Conservation (phyloP, 2,797 vertebrate genomes). For the Rhodeus uyekii region DNA sequence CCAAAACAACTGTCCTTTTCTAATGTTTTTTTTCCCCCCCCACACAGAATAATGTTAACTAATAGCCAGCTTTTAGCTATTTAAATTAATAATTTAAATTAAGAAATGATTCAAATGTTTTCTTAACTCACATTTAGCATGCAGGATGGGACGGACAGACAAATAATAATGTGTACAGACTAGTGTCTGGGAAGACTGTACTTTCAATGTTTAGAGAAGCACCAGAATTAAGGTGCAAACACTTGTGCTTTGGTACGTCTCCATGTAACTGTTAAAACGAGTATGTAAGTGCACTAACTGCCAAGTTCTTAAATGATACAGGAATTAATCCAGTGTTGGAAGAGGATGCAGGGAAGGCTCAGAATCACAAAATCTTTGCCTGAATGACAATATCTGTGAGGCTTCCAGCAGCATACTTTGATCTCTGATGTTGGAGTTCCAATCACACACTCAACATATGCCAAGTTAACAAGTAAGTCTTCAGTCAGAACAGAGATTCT, state of each 20-base stretch:
- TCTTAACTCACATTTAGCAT: not conserved
- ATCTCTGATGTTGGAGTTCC: constrained; percentile 72
- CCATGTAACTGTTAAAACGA: constrained; percentile 12
- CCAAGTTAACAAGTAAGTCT: constrained; percentile 65
- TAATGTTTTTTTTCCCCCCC: not conserved
- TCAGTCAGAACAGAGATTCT: not conserved
- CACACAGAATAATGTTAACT: not conserved
- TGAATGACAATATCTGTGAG: constrained; percentile 70
- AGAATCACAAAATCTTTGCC: constrained; percentile 71
- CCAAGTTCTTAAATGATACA: constrained; percentile 28
- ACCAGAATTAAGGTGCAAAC: not conserved
- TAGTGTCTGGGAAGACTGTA: not conserved
- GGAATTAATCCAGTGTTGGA: constrained; percentile 17
- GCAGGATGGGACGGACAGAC: not conserved
- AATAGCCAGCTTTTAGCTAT: not conserved
- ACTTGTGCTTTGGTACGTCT: constrained; percentile 26
- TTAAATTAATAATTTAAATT: not conserved
- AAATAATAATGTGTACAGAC: not conserved
- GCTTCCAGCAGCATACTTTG: constrained; percentile 71
- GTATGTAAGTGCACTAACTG: constrained; percentile 9
- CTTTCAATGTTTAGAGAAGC: not conserved
- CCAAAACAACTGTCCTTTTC: not conserved
- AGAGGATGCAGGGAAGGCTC: constrained; percentile 55
- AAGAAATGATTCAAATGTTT: not conserved
- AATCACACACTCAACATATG: constrained; percentile 56